Percentiles rank a stretch among this genome's conserved stretches.
These are phyloP conservation scores for Ferdinandea cuprea DNA, from an alignment of 2,888 invertebrate species.

Conservation along the genomic window DNA sequence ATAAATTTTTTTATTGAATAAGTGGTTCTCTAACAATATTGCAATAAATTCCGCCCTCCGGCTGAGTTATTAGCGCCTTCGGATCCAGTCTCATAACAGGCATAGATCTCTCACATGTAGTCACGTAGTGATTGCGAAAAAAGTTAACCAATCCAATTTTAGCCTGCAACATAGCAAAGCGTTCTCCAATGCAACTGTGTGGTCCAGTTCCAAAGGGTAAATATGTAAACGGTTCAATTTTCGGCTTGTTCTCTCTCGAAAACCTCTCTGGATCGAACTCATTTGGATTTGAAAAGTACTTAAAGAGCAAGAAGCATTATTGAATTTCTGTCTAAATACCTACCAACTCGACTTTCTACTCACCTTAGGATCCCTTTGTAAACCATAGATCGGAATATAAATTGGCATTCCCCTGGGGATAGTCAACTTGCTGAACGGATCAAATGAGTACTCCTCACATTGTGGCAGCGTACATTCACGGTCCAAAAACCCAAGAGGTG, in stretches of 20 bases:
- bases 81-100: slow-evolving; percentile 79
- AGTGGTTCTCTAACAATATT: slow-evolving; percentile 79
- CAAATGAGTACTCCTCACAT: slow-evolving; percentile 77
- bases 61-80: slow-evolving; percentile 80
- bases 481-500: slow-evolving; percentile 82
- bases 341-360: too few relatives aligned
- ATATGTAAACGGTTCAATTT: slow-evolving; percentile 80
- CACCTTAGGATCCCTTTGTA: slow-evolving; percentile 82
- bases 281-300: slow-evolving; percentile 81
- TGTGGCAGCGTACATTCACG: slow-evolving; percentile 79
- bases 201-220: slow-evolving; percentile 83
- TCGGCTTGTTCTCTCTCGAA: slow-evolving; percentile 79
- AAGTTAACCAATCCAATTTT: slow-evolving; percentile 82
- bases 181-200: slow-evolving; percentile 82
- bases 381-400: slow-evolving; percentile 80
- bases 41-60: slow-evolving; percentile 80
- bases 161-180: slow-evolving; percentile 81
- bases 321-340: background rate
- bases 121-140: slow-evolving; percentile 80
- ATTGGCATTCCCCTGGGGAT: slow-evolving; percentile 81
- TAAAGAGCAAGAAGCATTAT: slow-evolving; percentile 8
- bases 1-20: slow-evolving; percentile 31
- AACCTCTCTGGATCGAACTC: slow-evolving; percentile 82
- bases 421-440: slow-evolving; percentile 78
- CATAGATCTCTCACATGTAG: slow-evolving; percentile 78